These are phyloP conservation scores for Mormyrus hasselquistii DNA, from an alignment of 2,797 vertebrate species.

Conservation along the genomic window DNA sequence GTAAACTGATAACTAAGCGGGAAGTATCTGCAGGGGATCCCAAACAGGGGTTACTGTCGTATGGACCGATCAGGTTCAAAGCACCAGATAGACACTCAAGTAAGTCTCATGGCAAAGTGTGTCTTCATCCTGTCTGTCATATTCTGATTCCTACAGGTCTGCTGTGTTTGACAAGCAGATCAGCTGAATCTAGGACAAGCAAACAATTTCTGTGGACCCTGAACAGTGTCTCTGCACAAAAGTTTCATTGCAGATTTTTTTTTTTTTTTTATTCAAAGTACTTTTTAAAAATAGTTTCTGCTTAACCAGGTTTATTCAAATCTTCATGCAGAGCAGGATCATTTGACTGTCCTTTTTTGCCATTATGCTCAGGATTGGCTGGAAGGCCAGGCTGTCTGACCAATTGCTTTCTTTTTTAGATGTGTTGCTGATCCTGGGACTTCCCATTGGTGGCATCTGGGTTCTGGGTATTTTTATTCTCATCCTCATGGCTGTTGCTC, in stretches of 20 bases:
- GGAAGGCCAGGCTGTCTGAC: background rate
- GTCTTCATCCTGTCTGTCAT: background rate
- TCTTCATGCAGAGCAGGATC: background rate
- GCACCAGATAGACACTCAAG: constrained; percentile 44
- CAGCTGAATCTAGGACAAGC: background rate
- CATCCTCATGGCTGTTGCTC: constrained; percentile 54
- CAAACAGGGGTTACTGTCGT: constrained; percentile 53
- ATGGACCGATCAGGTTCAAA: constrained; percentile 58
- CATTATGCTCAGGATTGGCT: background rate
- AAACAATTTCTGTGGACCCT: background rate
- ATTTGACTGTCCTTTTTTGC: background rate
- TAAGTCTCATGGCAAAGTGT: constrained; percentile 29
- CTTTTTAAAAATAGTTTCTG: background rate
- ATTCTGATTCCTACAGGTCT: background rate
- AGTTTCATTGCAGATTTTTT: background rate
- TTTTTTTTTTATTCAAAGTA: background rate
- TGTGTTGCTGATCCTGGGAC: constrained; percentile 40
- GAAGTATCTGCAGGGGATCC: constrained; percentile 40
- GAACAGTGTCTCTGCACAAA: background rate
- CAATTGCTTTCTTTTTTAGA: constrained; percentile 34
- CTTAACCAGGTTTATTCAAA: background rate
- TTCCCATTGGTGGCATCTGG: constrained; percentile 54
- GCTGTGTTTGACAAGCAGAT: background rate
- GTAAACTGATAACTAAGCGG: constrained; percentile 55
- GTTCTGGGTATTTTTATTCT: constrained; percentile 53